phyloP scores from a whole-genome alignment of 2,888 invertebrate species.

The Pteria penguin region DNA sequence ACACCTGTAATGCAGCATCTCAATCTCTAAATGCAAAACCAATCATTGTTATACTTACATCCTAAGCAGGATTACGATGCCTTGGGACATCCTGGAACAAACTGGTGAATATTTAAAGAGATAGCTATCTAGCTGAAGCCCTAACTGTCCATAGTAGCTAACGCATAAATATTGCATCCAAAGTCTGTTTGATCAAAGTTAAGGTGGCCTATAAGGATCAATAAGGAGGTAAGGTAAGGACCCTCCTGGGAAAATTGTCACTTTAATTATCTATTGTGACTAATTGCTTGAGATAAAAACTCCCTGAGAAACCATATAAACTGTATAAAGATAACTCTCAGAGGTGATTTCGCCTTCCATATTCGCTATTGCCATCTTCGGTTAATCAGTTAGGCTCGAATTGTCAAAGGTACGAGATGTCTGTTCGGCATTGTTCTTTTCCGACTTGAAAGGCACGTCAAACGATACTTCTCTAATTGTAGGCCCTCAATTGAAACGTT shows the following conservation, averaged over 20 bases:
- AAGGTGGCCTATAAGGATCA: constrained; percentile 1
- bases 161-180: not conserved
- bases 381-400: not conserved
- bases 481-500: no score
- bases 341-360: not conserved
- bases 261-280: not conserved
- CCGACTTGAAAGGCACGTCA: not conserved
- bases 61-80: no score
- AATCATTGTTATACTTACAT: no score
- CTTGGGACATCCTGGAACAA: no score
- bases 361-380: not conserved
- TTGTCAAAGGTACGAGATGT: not conserved
- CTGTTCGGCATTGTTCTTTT: not conserved
- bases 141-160: no score
- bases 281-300: not conserved
- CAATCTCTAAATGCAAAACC: no score
- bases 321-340: not conserved
- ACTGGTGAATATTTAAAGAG: no score
- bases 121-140: no score
- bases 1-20: no score
- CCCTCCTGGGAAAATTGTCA: not conserved
- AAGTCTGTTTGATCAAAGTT: constrained; percentile 20
- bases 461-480: no score
- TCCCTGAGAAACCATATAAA: not conserved
- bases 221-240: not conserved